Conservation (phyloP, 1,140 invertebrate genomes). For the Tribolium madens region DNA sequence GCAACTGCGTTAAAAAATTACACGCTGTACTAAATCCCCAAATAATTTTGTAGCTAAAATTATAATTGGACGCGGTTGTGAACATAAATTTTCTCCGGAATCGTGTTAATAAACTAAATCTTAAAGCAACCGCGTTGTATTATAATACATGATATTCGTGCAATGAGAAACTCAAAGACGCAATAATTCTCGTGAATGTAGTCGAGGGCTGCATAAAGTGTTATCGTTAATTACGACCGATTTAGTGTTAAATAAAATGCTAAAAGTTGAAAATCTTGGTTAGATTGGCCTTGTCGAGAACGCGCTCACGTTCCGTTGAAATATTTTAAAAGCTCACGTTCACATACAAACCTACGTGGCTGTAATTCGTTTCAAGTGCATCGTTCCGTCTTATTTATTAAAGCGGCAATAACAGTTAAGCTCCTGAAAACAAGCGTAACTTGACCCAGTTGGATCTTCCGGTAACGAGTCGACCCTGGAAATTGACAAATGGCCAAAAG, state of each 20-base stretch:
- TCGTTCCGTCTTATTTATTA: constrained; percentile 34
- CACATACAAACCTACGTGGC: constrained; percentile 21
- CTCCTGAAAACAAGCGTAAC: constrained; percentile 37
- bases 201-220: background rate
- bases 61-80: background rate
- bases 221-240: background rate
- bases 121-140: background rate
- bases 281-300: background rate
- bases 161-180: background rate
- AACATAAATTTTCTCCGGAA: background rate
- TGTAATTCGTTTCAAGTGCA: constrained; percentile 37
- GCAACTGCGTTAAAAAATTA: background rate
- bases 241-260: background rate
- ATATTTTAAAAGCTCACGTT: constrained; percentile 25
- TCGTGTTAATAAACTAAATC: background rate
- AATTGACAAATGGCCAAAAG: constrained; percentile 21
- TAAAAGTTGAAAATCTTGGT: background rate
- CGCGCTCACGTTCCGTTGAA: background rate
- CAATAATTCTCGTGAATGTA: background rate
- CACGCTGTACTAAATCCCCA: no score
- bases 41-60: background rate
- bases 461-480: constrained; percentile 11
- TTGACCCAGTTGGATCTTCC: constrained; percentile 31
- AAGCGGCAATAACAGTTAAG: constrained; percentile 34
- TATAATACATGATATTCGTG: background rate